Evolutionary conservation across 2,113 vertebrate species (phyloP).

Genomic region (Grammomys dolichurus): DNA sequence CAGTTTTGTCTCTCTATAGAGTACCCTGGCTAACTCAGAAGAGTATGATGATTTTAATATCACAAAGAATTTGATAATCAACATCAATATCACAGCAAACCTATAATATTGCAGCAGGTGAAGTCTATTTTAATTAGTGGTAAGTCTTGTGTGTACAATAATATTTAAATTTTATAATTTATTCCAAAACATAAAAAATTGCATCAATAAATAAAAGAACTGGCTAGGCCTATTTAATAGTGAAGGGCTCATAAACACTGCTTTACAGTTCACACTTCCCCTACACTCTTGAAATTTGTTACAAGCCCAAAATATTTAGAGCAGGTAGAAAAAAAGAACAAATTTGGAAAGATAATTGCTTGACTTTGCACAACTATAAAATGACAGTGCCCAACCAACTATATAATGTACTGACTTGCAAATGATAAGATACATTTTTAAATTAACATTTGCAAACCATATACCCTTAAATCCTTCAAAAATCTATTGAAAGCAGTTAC

Average conservation of each 20-base stretch:
- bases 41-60: neutral
- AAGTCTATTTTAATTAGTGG: slow-evolving; percentile 18
- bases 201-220: slow-evolving; percentile 9
- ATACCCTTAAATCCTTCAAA: slow-evolving; percentile 25
- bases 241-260: neutral
- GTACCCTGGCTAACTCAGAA: too few relatives aligned
- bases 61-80: neutral
- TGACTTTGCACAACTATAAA: slow-evolving; percentile 47
- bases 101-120: neutral
- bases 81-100: neutral
- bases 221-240: neutral
- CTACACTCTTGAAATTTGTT: neutral
- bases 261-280: neutral
- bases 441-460: slow-evolving; percentile 47
- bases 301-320: slow-evolving; percentile 32
- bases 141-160: slow-evolving; percentile 1
- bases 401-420: slow-evolving; percentile 15
- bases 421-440: slow-evolving; percentile 44
- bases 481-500: neutral
- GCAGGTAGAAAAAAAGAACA: neutral
- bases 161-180: slow-evolving; percentile 36
- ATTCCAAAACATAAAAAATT: slow-evolving; percentile 27
- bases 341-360: slow-evolving; percentile 57
- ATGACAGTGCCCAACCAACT: neutral
- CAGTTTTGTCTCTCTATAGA: neutral